Base-by-base conservation (phyloP, 2,113 vertebrate species). In the Tragelaphus imberbis region DNA sequence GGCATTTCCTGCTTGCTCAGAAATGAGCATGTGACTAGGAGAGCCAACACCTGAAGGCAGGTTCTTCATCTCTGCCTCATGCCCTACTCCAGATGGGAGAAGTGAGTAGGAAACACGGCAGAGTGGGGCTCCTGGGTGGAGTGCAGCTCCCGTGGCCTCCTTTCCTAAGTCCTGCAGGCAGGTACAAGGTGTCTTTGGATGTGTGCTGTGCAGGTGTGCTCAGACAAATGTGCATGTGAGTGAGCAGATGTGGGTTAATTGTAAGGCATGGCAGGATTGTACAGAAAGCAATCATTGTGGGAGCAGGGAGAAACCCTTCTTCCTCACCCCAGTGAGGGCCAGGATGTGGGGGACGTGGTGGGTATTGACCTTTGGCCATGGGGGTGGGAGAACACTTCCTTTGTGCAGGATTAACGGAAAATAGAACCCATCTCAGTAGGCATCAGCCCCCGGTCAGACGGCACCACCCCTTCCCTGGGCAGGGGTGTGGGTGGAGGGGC, bases 1-100 rank as follows among this genome's bases (percentile, higher is more conserved):
- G 87, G 91, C 49, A 53, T 97, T 98, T 98, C 98, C 93, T 97
- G 61, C 93, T 95, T 95, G 65, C 55, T 88, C 92, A 93, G 87
- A 95, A 96, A 71, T 87, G 49, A 94, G 49, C 36, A 1, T 75
- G 40, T 88, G 80, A 80, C 87, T 71, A 58, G 71, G 59, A 91
- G 27, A 93, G 53, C 77, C 77, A 68, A 55, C 51, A 88, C 63
- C 44, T 90, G 77, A 71, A 96, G 49, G 10, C 55, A 96, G 91
- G 85, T n/a, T 56, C 81, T 96, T 90, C 40, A 15, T 77, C 94
- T 40, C 40, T 92, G 65, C 81, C 40, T 79, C 44, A 15, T 86
- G 27, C 63, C 56, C 71, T 86, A 30, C 53, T 97, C 40, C 71
- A 84, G 25, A 40, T 68, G 90, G 75, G 68, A 95, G 80, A 97